phyloP scores from a whole-genome alignment of 2,113 vertebrate genomes.

The Rousettus leschenaultii region DNA sequence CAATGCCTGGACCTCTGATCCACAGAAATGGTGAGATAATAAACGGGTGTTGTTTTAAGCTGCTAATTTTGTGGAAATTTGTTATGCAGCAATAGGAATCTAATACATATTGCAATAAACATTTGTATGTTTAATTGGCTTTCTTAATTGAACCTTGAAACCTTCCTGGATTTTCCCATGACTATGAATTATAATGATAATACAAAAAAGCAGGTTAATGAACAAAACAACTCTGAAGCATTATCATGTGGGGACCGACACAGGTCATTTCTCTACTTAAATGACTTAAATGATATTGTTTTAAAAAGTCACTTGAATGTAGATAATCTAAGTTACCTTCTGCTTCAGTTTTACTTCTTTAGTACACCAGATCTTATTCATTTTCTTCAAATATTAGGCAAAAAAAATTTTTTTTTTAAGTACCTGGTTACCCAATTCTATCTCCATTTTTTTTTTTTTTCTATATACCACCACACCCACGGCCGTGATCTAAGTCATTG shows the following conservation, averaged over 20 bases:
- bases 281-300: not conserved
- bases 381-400: not conserved
- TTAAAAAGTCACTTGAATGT: not conserved
- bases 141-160: slow-evolving; percentile 20
- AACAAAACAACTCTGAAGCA: not conserved
- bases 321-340: not conserved
- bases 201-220: not conserved
- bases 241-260: not conserved
- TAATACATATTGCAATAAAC: slow-evolving; percentile 32
- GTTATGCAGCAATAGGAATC: not conserved
- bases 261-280: not conserved
- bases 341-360: not conserved
- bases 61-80: slow-evolving; percentile 46
- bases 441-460: not conserved
- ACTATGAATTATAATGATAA: slow-evolving; percentile 31
- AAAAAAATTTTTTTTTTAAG: not conserved
- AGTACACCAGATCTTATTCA: not conserved
- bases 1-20: not conserved
- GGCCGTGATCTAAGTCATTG: not conserved
- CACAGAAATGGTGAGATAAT: not conserved
- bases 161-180: slow-evolving; percentile 17
- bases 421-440: not conserved
- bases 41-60: slow-evolving; percentile 24
- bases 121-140: slow-evolving; percentile 42
- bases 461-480: rapidly evolving